Conservation (phyloP, 2,797 vertebrate species). For the Prionace glauca region DNA sequence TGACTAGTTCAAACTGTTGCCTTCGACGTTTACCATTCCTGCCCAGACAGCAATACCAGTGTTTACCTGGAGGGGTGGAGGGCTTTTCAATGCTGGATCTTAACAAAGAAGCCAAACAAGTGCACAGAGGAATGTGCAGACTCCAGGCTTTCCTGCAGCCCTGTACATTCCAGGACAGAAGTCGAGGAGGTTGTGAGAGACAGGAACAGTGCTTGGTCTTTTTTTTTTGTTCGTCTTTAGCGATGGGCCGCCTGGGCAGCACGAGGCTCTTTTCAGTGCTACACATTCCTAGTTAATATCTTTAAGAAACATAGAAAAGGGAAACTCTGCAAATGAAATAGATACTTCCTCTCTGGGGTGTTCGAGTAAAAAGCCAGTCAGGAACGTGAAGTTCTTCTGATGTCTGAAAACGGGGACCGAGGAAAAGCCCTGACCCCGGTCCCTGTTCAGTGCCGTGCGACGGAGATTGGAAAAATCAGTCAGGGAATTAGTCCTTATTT, state of each 20-base stretch:
- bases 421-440: neutral
- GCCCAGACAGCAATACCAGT: conserved; percentile 20
- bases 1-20: conserved; percentile 30
- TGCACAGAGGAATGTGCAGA: neutral
- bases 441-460: neutral
- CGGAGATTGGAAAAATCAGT: neutral
- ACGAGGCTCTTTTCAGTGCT: neutral
- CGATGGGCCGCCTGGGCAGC: neutral
- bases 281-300: neutral
- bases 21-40: neutral
- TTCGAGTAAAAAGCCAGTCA: neutral
- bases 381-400: neutral
- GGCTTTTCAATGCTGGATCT: neutral
- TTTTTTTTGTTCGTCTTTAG: neutral
- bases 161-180: neutral
- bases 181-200: neutral
- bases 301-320: neutral
- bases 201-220: neutral
- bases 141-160: neutral
- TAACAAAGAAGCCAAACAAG: neutral
- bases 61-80: conserved; percentile 20
- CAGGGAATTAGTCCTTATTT: neutral
- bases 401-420: neutral
- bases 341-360: neutral
- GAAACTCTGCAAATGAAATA: neutral